These are phyloP conservation scores for Patella ulyssiponensis DNA, from an alignment of 2,888 invertebrate genomes.

Conservation along the genomic window DNA sequence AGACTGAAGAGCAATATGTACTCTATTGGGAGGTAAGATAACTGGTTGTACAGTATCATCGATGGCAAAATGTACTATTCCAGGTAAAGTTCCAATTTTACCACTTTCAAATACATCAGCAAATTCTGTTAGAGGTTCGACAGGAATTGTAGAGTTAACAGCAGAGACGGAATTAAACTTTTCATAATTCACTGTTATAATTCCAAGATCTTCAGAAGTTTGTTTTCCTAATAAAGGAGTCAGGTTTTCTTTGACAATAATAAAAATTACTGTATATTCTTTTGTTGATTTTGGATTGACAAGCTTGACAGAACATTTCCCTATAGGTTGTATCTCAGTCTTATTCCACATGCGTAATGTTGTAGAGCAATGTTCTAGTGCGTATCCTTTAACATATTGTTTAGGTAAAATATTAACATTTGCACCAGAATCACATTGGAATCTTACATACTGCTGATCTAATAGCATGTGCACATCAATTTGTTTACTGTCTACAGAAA, in stretches of 20 bases:
- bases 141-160: background rate
- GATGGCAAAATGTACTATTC: constrained; percentile 1
- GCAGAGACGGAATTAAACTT: background rate
- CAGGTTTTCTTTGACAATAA: background rate
- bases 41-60: constrained; percentile 8
- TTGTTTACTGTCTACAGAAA: too few relatives aligned
- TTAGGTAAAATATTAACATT: constrained; percentile 7
- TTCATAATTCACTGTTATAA: constrained; percentile 12
- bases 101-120: constrained; percentile 4
- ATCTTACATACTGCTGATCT: constrained; percentile 6
- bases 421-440: background rate
- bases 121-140: background rate
- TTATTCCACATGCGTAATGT: background rate
- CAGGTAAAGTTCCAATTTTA: constrained; percentile 1
- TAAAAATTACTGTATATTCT: background rate
- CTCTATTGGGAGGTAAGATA: background rate
- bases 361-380: background rate
- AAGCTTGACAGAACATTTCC: background rate
- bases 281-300: background rate
- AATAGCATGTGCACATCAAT: too few relatives aligned
- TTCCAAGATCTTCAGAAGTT: constrained; percentile 6
- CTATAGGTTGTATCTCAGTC: constrained; percentile 8
- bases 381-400: background rate
- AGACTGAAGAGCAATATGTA: background rate
- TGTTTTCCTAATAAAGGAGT: constrained; percentile 6